Evolutionary conservation across 2,113 vertebrate species (phyloP), one percentile per base, ranked within the genome.

Genomic region (Procavia capensis): DNA sequence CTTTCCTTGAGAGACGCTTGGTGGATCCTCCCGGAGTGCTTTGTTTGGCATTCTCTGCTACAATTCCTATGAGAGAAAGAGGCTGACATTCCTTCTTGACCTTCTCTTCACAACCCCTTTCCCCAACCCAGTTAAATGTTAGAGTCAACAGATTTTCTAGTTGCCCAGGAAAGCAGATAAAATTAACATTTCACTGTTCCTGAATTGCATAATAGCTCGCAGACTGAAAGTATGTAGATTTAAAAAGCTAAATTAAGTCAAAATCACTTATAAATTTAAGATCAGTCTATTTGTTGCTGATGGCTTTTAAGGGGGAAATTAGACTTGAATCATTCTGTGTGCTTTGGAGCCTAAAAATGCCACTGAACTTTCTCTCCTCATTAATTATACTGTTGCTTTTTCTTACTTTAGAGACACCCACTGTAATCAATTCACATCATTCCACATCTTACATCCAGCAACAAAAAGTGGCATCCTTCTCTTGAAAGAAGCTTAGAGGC

Each of bases 401-500:
- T 95, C 68, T 80, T 11, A 16, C 16, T 96, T 81, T 81, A 47
- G 83, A 81, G 75, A 92, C 84, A 78, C 24, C 24, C 92, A 22
- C 61, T 91, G 1, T 84, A 75, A 81, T 39, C 86, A 54, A 70
- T 93, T 95, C 89, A 41, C 41, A 63, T 87, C 59, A 81, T 91
- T 95, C 45, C 9, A 72, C 41, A 70, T 94, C 20, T 92, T 90
- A 50, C 93, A 59, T 92, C 85, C 66, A 85, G 97, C 89, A 88
- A 54, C 70, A 63, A 81, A 87, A 95, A 94, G 90, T 75, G 76
- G 9, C 93, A 36, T 2, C 20, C 57, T 94, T 93, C 39, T 96
- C 93, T 97, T 76, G 47, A 82, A 93, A 96, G 82, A 97, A 57
- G 9, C 79, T 96, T 95, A 92, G 59, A 96, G 96, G 90, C 59